Conservation (phyloP, 2,113 vertebrate species). For the Tachysurus fulvidraco region DNA sequence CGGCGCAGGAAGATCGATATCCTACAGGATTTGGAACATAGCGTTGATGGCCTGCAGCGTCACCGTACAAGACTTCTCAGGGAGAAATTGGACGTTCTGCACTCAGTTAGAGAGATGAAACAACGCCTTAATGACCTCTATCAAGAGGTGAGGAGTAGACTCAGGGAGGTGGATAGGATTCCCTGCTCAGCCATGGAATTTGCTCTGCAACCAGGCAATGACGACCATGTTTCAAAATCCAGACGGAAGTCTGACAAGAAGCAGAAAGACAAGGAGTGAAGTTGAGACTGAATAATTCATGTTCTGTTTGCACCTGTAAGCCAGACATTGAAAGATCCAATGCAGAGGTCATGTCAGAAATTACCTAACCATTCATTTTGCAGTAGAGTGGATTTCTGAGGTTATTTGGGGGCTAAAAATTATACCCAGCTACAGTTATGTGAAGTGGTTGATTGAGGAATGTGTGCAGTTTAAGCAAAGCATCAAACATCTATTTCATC, state of each 20-base stretch:
- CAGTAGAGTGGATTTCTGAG: neutral
- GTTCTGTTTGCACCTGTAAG: conserved; percentile 4
- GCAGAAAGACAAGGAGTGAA: conserved; percentile 85
- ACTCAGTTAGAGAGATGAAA: conserved; percentile 86
- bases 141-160: conserved; percentile 84
- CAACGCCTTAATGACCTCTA: conserved; percentile 82
- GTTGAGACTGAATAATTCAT: conserved; percentile 31
- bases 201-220: conserved; percentile 76
- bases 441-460: neutral
- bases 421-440: neutral
- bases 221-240: conserved; percentile 69
- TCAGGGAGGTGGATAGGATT: conserved; percentile 82
- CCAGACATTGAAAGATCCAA: neutral
- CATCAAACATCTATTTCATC: neutral
- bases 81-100: conserved; percentile 85
- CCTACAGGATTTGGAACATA: conserved; percentile 80
- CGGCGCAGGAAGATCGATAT: conserved; percentile 88
- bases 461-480: neutral
- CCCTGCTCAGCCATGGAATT: conserved; percentile 80
- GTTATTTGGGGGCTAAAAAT: neutral
- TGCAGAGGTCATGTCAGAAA: neutral
- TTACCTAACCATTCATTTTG: neutral
- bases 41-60: conserved; percentile 81
- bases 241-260: conserved; percentile 77
- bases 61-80: conserved; percentile 81